Base-by-base conservation (phyloP, 2,113 vertebrate species). In the Anoura caudifer region DNA sequence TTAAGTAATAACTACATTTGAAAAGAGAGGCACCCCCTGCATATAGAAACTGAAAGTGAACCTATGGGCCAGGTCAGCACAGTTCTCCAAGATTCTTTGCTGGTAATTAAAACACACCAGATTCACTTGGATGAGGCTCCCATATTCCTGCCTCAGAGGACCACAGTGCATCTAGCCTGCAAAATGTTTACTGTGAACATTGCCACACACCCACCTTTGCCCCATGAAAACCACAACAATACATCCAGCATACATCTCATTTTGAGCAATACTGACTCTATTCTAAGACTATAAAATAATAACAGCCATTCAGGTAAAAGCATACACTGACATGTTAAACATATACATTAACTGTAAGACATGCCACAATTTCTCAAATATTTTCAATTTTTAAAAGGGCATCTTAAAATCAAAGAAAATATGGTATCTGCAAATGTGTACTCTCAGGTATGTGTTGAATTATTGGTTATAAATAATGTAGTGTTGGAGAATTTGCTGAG, bases 371-470 rank as follows among this genome's bases (percentile, higher is more conserved):
- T 84, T 94, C 14, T 79, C 52, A 93, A 69, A 56, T 36, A 65
- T 19, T 82, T 47, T 16, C 1, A 43, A 7, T 88, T 76, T 91
- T 79, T 38, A 14, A 86, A 82, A 88, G 17, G 73, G 20, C 3
- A 52, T 16, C 63, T 96, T 61, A 95, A 94, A 90, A 52, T 91
- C 16, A 89, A 87, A 84, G 26, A 91, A 91, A 91, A 87, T 86
- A 56, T 5, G 31, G 24, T 28, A 80, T 80, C 24, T 97, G 20
- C 1, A 93, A 56, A 84, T 92, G 59, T 80, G 5, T 65, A 33
- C 7, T 20, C 19, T 31, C 11, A 63, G 22, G 2, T 67, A 75
- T 72, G 65, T 47, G 41, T 7, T 75, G 63, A 80, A 87, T 65
- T 52, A 52, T n/a, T 69, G 7, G 12, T 54, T 89, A 77, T 65